These are phyloP conservation scores for Phorcus lineatus DNA, from an alignment of 2,888 invertebrate species.

Conservation along the genomic window DNA sequence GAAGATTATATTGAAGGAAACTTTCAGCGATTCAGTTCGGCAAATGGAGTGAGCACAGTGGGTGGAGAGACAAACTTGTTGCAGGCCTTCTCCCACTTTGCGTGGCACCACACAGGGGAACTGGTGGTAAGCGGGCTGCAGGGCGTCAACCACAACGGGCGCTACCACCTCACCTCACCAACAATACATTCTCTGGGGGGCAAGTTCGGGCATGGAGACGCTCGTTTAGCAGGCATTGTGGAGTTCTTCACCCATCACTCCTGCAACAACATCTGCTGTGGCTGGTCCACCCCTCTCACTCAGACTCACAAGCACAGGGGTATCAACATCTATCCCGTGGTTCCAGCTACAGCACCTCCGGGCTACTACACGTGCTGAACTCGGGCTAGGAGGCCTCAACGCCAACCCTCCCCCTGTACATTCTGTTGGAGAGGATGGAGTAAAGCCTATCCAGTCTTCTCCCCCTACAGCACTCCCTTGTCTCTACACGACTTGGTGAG, in stretches of 20 bases:
- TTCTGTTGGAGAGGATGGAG: no score
- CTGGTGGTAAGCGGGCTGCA: slow-evolving; percentile 44
- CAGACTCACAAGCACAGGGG: background rate
- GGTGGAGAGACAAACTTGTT: slow-evolving; percentile 26
- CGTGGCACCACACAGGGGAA: slow-evolving; percentile 39
- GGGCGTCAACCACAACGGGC: slow-evolving; percentile 21
- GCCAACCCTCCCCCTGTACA: no score
- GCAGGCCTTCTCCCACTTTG: slow-evolving; percentile 47
- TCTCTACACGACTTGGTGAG: no score
- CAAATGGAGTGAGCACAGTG: slow-evolving; percentile 20
- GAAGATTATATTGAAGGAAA: slow-evolving; percentile 42
- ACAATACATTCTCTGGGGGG: slow-evolving; percentile 38
- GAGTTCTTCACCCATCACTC: slow-evolving; percentile 43
- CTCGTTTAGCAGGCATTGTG: slow-evolving; percentile 29
- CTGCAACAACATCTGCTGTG: slow-evolving; percentile 44
- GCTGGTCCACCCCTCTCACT: slow-evolving; percentile 25
- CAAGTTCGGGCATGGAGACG: slow-evolving; percentile 36
- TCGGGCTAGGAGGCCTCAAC: no score
- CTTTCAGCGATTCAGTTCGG: slow-evolving; percentile 32
- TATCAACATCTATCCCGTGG: background rate
- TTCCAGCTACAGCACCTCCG: background rate
- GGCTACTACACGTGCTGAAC: background rate
- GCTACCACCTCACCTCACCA: slow-evolving; percentile 39
- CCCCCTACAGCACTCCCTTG: no score
- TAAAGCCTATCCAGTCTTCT: no score